These are phyloP conservation scores for Ectemnius continuus DNA, from an alignment of 2,888 invertebrate genomes.

Conservation along the genomic window DNA sequence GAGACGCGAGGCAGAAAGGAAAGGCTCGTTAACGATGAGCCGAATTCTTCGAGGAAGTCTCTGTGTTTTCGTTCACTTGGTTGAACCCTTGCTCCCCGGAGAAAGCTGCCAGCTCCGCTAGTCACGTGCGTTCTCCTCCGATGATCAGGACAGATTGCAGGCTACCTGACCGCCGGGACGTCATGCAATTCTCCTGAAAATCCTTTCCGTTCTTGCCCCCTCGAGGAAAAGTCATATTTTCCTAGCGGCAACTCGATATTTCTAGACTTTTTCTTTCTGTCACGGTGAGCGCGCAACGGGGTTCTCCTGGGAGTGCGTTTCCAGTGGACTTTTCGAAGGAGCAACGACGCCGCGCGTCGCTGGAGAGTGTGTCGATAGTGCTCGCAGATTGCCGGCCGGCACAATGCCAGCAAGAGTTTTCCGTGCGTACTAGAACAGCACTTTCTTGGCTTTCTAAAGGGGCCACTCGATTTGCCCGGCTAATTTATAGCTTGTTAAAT, in stretches of 20 bases:
- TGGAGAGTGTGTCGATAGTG: not conserved
- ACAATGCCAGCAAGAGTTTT: slow-evolving; percentile 2
- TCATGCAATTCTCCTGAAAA: slow-evolving; percentile 33
- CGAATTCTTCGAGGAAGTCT: not conserved
- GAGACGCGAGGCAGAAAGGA: too few species aligned
- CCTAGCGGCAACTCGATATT: slow-evolving; percentile 34
- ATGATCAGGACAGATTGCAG: slow-evolving; percentile 34
- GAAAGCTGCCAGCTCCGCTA: slow-evolving; percentile 36
- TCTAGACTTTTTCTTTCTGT: slow-evolving; percentile 15
- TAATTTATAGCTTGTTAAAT: not conserved
- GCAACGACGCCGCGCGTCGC: not conserved
- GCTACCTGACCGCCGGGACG: slow-evolving; percentile 16
- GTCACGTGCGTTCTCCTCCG: slow-evolving; percentile 45
- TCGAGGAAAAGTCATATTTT: slow-evolving; percentile 33
- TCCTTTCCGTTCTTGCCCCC: slow-evolving; percentile 29
- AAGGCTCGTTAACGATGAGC: too few species aligned
- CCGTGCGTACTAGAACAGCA: not conserved
- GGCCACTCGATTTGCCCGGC: not conserved
- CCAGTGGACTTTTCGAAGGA: not conserved
- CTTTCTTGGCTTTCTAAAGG: not conserved
- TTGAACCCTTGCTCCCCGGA: slow-evolving; percentile 29
- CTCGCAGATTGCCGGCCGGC: not conserved
- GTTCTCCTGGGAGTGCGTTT: slow-evolving; percentile 5
- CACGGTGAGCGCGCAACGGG: slow-evolving; percentile 32
- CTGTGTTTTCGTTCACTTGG: slow-evolving; percentile 12